Conservation (phyloP, 2,113 vertebrate genomes). For the Naja naja region DNA sequence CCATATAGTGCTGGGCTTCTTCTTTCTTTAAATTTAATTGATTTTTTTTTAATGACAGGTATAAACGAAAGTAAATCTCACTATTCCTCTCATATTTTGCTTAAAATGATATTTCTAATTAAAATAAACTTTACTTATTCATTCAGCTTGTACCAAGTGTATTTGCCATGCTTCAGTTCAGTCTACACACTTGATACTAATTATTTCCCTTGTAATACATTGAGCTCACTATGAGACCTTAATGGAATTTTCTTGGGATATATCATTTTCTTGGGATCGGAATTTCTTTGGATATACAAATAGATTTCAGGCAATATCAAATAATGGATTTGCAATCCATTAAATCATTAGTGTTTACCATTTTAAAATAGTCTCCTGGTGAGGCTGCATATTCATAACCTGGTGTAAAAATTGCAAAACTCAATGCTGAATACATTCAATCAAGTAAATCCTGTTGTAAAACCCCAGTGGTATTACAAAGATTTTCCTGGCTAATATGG, state of each 20-base stretch:
- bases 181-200: constrained; percentile 32
- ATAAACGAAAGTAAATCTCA: constrained; percentile 30
- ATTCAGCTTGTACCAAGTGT: constrained; percentile 29
- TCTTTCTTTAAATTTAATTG: constrained; percentile 46
- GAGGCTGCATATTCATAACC: neutral
- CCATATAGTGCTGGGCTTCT: constrained; percentile 25
- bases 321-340: constrained; percentile 2
- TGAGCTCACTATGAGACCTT: constrained; percentile 33
- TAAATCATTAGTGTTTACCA: constrained; percentile 12
- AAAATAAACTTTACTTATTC: constrained; percentile 38
- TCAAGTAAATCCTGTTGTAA: neutral
- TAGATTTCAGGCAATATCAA: neutral
- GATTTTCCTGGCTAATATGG: neutral
- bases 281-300: constrained; percentile 30
- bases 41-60: constrained; percentile 37
- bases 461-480: neutral
- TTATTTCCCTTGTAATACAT: constrained; percentile 44
- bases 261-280: constrained; percentile 31
- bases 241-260: constrained; percentile 41
- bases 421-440: neutral
- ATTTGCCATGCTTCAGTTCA: constrained; percentile 46
- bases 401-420: neutral
- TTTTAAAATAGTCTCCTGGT: neutral
- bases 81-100: constrained; percentile 19
- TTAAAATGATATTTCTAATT: constrained; percentile 37